Conservation (phyloP, 2,888 invertebrate genomes). For the Pseudococcus viburni region DNA sequence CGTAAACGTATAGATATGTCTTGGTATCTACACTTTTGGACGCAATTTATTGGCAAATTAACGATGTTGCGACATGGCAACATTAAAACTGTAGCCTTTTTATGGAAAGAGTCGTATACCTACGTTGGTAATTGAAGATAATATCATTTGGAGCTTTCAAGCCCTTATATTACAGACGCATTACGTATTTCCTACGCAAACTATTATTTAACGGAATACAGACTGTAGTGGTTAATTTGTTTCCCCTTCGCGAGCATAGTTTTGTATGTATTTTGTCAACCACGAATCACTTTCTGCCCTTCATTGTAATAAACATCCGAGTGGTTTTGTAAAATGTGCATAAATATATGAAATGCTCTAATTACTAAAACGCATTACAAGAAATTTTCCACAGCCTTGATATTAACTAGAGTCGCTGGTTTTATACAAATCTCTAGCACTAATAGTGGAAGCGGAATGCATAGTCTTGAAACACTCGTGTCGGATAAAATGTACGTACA, state of each 20-base stretch:
- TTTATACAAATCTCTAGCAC: neutral
- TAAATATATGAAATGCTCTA: neutral
- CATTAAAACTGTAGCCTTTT: neutral
- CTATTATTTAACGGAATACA: neutral
- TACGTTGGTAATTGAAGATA: neutral
- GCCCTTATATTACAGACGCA: neutral
- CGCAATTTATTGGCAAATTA: conserved; percentile 2
- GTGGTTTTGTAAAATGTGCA: neutral
- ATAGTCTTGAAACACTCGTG: neutral
- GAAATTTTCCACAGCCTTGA: neutral
- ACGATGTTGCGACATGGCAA: neutral
- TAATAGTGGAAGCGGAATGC: neutral
- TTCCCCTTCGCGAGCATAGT: neutral
- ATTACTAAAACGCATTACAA: conserved; percentile 14
- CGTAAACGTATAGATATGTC: neutral
- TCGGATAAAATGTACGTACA: neutral
- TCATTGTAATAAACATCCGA: neutral
- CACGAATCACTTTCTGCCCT: neutral
- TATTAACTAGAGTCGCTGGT: neutral
- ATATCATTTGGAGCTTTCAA: neutral
- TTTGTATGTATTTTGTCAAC: neutral
- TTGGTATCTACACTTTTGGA: neutral
- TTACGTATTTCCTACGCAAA: neutral
- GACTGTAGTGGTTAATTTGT: neutral
- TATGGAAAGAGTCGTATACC: neutral